Conservation (phyloP, 2,888 invertebrate genomes). For the Leucophenga montana region DNA sequence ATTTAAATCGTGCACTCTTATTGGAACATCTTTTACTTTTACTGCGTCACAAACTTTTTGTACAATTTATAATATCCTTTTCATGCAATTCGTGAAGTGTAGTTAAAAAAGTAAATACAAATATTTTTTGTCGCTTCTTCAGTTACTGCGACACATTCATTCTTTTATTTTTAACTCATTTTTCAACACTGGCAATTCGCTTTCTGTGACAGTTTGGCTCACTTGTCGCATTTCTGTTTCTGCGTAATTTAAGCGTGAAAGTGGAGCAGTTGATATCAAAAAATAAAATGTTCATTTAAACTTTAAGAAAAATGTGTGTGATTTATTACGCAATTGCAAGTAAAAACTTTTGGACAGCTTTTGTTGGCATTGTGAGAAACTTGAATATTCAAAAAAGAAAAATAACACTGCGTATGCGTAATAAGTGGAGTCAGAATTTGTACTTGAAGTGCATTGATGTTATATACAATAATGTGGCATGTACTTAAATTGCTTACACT, state of each 20-base stretch:
- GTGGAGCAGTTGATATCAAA: not conserved
- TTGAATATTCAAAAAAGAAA: constrained; percentile 47
- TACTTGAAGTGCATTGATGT: not conserved
- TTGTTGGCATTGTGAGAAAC: constrained; percentile 37
- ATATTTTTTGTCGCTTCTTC: constrained; percentile 39
- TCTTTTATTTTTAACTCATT: constrained; percentile 29
- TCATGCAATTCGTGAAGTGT: too few relatives aligned
- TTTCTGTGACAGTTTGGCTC: constrained; percentile 57
- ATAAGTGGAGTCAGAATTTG: constrained; percentile 31
- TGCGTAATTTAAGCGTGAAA: constrained; percentile 23
- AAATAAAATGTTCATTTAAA: constrained; percentile 17
- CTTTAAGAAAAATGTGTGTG: constrained; percentile 52
- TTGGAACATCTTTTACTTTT: too few relatives aligned
- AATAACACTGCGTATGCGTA: constrained; percentile 56
- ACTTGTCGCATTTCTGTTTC: constrained; percentile 61
- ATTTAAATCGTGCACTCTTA: too few relatives aligned
- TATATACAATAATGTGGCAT: too few relatives aligned
- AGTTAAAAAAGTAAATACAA: not conserved
- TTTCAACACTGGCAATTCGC: constrained; percentile 14
- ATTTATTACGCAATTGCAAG: constrained; percentile 49
- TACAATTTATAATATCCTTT: too few relatives aligned
- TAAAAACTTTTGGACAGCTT: constrained; percentile 20
- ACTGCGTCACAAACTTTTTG: too few relatives aligned
- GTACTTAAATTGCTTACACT: too few relatives aligned
- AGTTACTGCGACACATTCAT: constrained; percentile 26